Base-by-base conservation (phyloP, 2,888 invertebrate genomes). In the Caenorhabditis zanzibari region DNA sequence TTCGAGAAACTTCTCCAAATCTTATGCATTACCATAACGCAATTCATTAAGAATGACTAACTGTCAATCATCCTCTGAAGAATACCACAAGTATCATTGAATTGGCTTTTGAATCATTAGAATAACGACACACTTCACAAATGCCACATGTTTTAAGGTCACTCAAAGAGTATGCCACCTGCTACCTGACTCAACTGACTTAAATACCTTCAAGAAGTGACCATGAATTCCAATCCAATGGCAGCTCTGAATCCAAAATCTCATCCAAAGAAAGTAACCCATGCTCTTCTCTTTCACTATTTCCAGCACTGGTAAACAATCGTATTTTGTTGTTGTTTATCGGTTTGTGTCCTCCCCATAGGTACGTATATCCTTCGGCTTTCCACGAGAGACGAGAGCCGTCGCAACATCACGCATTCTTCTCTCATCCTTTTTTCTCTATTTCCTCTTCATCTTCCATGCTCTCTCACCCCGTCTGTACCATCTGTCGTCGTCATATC, bases 401-500 rank as follows among this genome's bases (percentile, higher is more conserved):
- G 22, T 35, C 35, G 71, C 69, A 77, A 69, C 69, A 77, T 69
- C 66, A 54, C 68, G 75, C 75, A 66, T 56, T 74, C 64, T 64
- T 56, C 26, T 24, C 68, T 54, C n/a, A 52, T 9, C 32, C 52
- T 19, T 26, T 58, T 41, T 44, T 47, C 28, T 72, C 71, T 64
- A 10, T 24, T 56, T 47, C 58, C 74, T 68, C 38, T 24, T 24
- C 26, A 24, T 35, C 52, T 35, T 22, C 41, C 19, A 41, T 14
- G 24, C 64, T 52, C 32, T 41, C 69, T 69, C 44, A n/a, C 14
- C 41, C n/a, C 68, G 28, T 63, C 59, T 32, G 71, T 64, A 69
- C 71, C 77, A 77, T 71, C 77, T 77, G 77, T 59, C 64, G 52
- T 52, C 58, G 41, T 63, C 71, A 63, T 77, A 47, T 71, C 54